Conservation (phyloP, 2,888 invertebrate genomes). For the Cephus pulcher region DNA sequence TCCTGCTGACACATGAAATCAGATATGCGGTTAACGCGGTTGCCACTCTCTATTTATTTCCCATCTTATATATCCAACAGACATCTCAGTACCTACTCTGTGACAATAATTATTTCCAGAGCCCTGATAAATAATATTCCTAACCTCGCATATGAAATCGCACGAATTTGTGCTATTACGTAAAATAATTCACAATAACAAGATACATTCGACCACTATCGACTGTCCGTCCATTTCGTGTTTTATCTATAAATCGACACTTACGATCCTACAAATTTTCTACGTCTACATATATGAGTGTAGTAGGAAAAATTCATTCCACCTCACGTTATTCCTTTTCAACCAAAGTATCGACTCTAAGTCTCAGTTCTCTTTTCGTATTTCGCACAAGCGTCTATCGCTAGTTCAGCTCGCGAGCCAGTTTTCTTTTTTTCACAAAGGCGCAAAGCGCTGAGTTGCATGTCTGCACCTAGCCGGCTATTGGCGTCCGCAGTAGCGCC, state of each 20-base stretch:
- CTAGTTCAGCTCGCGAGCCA: background rate
- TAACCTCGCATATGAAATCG: background rate
- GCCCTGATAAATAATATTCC: background rate
- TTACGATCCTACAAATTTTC: background rate
- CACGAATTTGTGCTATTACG: background rate
- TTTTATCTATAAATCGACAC: background rate
- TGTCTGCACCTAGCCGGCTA: constrained; percentile 7
- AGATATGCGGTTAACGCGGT: constrained; percentile 30
- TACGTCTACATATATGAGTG: background rate
- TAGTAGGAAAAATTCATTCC: background rate
- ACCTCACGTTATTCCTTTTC: background rate
- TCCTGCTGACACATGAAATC: constrained; percentile 39
- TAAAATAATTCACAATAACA: no score
- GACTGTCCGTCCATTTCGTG: background rate
- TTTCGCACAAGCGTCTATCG: background rate
- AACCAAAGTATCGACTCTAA: background rate
- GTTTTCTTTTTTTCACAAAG: constrained; percentile 9
- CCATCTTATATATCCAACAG: background rate
- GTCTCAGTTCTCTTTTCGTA: background rate
- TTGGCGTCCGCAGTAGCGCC: constrained; percentile 5
- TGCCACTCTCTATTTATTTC: constrained; percentile 19
- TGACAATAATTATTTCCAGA: background rate
- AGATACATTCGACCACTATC: background rate
- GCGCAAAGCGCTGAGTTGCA: constrained; percentile 20
- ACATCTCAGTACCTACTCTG: background rate